Base-by-base conservation (phyloP, 1,140 invertebrate species). In the Drosophila athabasca region DNA sequence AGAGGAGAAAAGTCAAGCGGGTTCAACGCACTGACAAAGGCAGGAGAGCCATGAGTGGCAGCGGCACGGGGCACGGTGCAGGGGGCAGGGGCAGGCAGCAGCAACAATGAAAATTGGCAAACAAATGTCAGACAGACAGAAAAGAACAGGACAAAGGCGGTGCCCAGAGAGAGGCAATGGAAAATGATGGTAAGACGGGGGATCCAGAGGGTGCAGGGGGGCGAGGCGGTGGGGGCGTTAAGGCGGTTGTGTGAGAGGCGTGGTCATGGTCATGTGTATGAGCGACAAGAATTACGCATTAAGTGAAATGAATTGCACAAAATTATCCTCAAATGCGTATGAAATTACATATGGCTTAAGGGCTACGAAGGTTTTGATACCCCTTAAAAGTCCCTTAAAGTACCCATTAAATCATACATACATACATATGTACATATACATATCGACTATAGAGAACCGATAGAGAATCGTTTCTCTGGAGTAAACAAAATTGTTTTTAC, bases 221-320 rank as follows among this genome's bases (percentile, higher is more conserved):
- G 11, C 35, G 4, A 39, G 5, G 11, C 1, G 35, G 22, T 54
- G 35, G 50, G 22, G 66, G 46, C 24, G 24, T 39, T 6, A 29
- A 8, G 43, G 26, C 19, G 24, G 44, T 7, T 41, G 24, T 39
- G 35, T 8, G 4, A 46, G 57, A 41, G 61, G 70, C 71, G 60
- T 66, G 54, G 44, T 35, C 49, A 24, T 26, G 49, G 26, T 39
- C 62, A 67, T 76, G 17, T 19, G 17, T 19, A 44, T 74, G 61
- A 15, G 49, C 52, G 45, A 59, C 65, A 69, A 61, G 53, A 73
- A 81, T 77, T 85, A 76, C 73, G 77, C 83, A 84, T 81, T 85
- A 85, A 85, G 78, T 85, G 68, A 85, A 87, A 87, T 78, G 77
- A 85, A 85, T 81, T 74, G 77, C 77, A 77, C 31, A 46, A 85